These are phyloP conservation scores for Patella depressa DNA, from an alignment of 2,888 invertebrate genomes.

Conservation along the genomic window DNA sequence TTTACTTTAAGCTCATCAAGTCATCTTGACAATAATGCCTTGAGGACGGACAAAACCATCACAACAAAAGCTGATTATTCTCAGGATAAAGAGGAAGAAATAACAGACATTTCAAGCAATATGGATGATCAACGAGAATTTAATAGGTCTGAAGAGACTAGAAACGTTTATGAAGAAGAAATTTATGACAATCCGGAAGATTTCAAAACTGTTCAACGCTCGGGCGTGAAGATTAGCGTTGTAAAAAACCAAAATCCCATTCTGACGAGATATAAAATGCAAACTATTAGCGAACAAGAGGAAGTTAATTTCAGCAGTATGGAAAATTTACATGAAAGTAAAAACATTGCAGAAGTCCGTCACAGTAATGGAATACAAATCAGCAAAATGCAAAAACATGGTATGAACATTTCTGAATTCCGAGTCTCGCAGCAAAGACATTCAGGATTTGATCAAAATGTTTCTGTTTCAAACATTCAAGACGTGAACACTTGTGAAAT, in stretches of 20 bases:
- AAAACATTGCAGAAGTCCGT: not conserved
- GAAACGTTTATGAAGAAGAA: not conserved
- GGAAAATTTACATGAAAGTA: not conserved
- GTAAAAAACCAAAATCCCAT: not conserved
- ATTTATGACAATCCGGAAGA: not conserved
- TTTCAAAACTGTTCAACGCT: not conserved
- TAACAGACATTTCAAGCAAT: not conserved
- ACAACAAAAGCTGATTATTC: not conserved
- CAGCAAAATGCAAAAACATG: not conserved
- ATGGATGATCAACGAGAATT: not conserved
- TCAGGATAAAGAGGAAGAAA: not conserved
- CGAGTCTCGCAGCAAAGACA: not conserved
- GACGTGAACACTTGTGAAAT: conserved; percentile 1
- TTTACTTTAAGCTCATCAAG: not conserved
- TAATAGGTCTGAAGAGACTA: not conserved
- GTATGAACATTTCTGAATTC: not conserved
- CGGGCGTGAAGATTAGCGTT: not conserved
- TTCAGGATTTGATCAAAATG: too few species aligned
- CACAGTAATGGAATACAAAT: conserved; percentile 7
- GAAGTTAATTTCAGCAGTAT: not conserved
- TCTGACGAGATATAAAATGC: not conserved
- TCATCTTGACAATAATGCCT: not conserved
- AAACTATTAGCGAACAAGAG: not conserved
- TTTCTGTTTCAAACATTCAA: not conserved
- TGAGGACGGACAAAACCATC: too few species aligned